Conservation (phyloP, 2,113 vertebrate species). For the Speoplatyrhinus poulsoni region DNA sequence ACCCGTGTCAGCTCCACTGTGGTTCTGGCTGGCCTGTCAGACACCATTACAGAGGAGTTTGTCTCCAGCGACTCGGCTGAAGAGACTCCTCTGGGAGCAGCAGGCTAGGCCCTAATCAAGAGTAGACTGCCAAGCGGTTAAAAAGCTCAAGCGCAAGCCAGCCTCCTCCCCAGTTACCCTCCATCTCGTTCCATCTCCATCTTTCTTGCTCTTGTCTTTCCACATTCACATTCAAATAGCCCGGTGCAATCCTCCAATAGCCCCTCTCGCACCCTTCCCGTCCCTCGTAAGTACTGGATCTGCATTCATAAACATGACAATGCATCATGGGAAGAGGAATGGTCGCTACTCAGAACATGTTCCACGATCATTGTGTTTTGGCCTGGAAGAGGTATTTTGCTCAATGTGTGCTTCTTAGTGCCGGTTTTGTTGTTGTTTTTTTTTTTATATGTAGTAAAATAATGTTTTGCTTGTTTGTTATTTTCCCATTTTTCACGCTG, state of each 20-base stretch:
- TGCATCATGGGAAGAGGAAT: conserved; percentile 62
- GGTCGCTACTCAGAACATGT: conserved; percentile 57
- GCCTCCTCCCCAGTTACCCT: conserved; percentile 36
- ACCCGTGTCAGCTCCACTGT: conserved; percentile 69
- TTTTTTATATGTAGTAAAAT: background rate
- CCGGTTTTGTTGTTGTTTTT: conserved; percentile 11
- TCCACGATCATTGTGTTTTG: conserved; percentile 49
- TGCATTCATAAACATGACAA: conserved; percentile 48
- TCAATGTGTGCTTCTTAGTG: conserved; percentile 32
- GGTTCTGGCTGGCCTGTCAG: conserved; percentile 72
- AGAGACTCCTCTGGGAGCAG: conserved; percentile 63
- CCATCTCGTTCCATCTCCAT: conserved; percentile 10
- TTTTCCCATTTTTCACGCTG: conserved; percentile 23
- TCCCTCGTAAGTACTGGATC: conserved; percentile 35
- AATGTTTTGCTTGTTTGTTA: background rate
- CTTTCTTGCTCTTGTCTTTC: conserved; percentile 18
- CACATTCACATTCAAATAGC: too few relatives aligned
- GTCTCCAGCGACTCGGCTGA: conserved; percentile 63
- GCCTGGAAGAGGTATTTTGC: conserved; percentile 53
- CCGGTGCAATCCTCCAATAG: conserved; percentile 5
- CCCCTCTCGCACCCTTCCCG: conserved; percentile 22
- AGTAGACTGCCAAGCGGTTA: conserved; percentile 73
- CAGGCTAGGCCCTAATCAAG: conserved; percentile 69
- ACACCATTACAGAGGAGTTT: conserved; percentile 71
- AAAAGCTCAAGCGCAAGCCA: conserved; percentile 64